Evolutionary conservation across 2,113 vertebrate genomes (phyloP).

Genomic region (Phyllostomus hastatus): DNA sequence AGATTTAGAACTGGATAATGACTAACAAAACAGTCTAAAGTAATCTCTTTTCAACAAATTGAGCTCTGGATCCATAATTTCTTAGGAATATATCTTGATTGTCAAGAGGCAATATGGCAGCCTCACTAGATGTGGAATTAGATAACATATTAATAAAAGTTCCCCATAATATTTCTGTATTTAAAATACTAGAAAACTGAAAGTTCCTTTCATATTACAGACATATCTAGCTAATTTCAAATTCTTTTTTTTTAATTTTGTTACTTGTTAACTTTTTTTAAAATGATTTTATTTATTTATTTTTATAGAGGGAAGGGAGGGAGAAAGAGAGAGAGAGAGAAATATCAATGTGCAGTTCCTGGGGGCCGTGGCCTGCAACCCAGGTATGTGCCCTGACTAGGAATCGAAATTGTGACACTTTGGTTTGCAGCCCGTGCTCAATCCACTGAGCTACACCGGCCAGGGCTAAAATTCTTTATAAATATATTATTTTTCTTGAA

Average conservation of each 20-base stretch:
- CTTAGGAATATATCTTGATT: not conserved
- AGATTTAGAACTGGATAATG: not conserved
- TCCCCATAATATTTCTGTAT: not conserved
- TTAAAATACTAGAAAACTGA: not conserved
- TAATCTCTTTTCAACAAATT: not conserved
- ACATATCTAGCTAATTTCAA: not conserved
- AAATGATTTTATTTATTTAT: too few relatives aligned
- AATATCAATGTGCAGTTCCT: too few relatives aligned
- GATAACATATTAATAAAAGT: not conserved
- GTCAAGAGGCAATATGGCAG: not conserved
- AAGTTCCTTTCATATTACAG: not conserved
- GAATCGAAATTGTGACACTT: too few relatives aligned
- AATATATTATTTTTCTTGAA: not conserved
- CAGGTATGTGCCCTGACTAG: too few relatives aligned
- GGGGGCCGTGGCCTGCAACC: too few relatives aligned
- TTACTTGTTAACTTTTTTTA: too few relatives aligned
- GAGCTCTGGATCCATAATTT: not conserved
- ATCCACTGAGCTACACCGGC: too few relatives aligned
- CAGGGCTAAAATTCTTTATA: not conserved
- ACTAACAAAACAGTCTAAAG: not conserved
- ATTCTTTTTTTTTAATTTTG: not conserved
- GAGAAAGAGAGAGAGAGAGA: too few relatives aligned
- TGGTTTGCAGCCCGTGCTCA: too few relatives aligned
- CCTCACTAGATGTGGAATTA: not conserved
- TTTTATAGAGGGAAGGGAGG: too few relatives aligned